A percentile compares a stretch with the other conserved stretches of the same genome.
Evolutionary conservation across 2,113 vertebrate species (phyloP).

Genomic region (Pampusana beccarii): DNA sequence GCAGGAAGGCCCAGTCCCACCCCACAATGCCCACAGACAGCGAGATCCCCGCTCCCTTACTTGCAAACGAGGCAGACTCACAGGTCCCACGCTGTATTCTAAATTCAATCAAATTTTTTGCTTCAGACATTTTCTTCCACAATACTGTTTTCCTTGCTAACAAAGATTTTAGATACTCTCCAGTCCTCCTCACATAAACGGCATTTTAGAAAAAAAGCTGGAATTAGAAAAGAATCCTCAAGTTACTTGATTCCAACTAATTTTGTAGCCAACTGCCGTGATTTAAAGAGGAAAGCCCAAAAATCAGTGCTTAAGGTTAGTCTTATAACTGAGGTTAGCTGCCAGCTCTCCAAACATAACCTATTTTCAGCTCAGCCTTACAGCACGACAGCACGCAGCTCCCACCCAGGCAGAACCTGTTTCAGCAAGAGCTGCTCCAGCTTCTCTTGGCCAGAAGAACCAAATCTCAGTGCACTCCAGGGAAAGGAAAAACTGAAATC

Average conservation of each 20-base stretch:
- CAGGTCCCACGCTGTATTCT: accelerated
- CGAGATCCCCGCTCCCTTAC: background rate
- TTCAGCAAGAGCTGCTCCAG: background rate
- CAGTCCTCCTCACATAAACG: background rate
- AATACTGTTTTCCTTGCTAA: background rate
- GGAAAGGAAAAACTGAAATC: background rate
- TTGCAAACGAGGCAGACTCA: background rate
- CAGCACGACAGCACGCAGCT: background rate
- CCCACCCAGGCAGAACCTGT: background rate
- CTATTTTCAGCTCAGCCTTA: background rate
- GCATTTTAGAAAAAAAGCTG: background rate
- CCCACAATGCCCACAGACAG: background rate
- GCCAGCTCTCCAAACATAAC: background rate
- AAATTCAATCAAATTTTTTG: background rate
- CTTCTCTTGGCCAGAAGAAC: background rate
- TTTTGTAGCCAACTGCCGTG: background rate
- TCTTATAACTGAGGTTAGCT: background rate
- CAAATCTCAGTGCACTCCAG: background rate
- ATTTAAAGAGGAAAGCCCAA: background rate
- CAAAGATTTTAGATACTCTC: background rate
- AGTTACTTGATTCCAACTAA: background rate
- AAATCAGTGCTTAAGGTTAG: background rate
- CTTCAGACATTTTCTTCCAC: background rate
- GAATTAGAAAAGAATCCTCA: background rate
- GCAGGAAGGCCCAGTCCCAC: background rate